Evolutionary conservation across 2,113 vertebrate genomes (phyloP), one percentile per base, ranked within the genome.

Genomic region (Xiphophorus couchianus): DNA sequence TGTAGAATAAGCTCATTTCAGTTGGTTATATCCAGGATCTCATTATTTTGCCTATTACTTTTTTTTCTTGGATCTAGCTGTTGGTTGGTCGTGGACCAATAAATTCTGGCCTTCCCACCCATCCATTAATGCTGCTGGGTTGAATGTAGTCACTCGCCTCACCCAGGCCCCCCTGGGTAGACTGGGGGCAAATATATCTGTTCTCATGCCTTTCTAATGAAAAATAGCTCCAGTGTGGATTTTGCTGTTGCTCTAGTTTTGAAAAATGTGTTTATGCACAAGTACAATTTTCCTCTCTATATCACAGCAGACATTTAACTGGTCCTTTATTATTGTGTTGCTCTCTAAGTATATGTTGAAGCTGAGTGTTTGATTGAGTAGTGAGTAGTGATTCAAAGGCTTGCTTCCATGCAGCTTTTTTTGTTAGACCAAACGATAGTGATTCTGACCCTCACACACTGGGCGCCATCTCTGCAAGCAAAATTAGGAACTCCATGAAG

Each of bases 151-250:
- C 58, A 54, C 60, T 74, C 66, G 28, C 60, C 73, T 73, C 64
- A 62, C 54, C 35, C 66, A 29, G 48, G 64, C 73, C 68, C 78
- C 72, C 69, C 12, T 9, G 62, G 62, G 69, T 68, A 69, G 37
- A 73, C 76, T 37, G 78, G 80, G 31, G 63, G 70, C 81, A 77
- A 64, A 77, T 77, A 63, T 48, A 74, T 7, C 60, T 64, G 61
- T 78, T 74, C 73, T 64, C 66, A 35, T 0, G 0, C 15, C 22
- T 60, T 63, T 58, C 5, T 11, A 2, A 28, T 27, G 5, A 60
- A 58, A 71, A 77, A 71, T 35, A 9, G 25, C 33, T 71, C 28
- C 29, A 22, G 27, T 22, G 62, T 33, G 62, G 28, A 72, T 42
- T 15, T 28, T 31, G 30, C 61, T 76, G 25, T 66, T 68, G 10